Conservation (phyloP, 2,888 invertebrate genomes). For the Zhengitettix transpicula region DNA sequence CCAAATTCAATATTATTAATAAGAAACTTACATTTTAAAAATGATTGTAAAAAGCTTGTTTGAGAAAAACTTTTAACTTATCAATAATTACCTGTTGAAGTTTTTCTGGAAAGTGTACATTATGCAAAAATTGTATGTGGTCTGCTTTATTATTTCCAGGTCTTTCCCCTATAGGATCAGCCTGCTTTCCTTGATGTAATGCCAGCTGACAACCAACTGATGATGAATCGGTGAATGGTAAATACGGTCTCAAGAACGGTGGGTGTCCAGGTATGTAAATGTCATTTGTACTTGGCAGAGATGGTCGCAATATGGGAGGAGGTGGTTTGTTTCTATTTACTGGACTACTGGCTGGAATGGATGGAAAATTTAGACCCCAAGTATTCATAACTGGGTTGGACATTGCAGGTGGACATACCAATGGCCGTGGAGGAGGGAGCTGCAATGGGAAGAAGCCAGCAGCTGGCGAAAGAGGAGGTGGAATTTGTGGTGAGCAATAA, state of each 20-base stretch:
- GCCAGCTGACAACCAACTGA: neutral
- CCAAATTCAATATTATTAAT: no score
- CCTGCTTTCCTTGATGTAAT: no score
- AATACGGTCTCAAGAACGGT: neutral
- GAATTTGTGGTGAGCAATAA: slow-evolving; percentile 12
- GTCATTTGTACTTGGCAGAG: neutral
- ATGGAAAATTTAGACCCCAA: neutral
- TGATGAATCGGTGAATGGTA: neutral
- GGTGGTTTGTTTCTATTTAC: neutral
- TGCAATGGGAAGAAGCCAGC: slow-evolving; percentile 4
- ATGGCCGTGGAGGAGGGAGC: slow-evolving; percentile 8
- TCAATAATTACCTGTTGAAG: slow-evolving; percentile 10
- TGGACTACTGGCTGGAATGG: neutral
- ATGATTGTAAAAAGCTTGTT: no score
- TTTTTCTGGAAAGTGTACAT: slow-evolving; percentile 36
- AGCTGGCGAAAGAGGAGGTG: slow-evolving; percentile 7
- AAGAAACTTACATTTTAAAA: no score
- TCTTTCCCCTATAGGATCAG: neutral
- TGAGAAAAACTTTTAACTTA: no score
- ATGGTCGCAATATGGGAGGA: neutral
- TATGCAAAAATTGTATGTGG: slow-evolving; percentile 37
- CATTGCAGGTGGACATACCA: neutral
- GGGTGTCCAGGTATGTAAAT: neutral
- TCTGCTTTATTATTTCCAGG: slow-evolving; percentile 22
- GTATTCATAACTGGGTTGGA: no score